Evolutionary conservation across 2,797 vertebrate species (phyloP).

Genomic region (Psittacula echo): DNA sequence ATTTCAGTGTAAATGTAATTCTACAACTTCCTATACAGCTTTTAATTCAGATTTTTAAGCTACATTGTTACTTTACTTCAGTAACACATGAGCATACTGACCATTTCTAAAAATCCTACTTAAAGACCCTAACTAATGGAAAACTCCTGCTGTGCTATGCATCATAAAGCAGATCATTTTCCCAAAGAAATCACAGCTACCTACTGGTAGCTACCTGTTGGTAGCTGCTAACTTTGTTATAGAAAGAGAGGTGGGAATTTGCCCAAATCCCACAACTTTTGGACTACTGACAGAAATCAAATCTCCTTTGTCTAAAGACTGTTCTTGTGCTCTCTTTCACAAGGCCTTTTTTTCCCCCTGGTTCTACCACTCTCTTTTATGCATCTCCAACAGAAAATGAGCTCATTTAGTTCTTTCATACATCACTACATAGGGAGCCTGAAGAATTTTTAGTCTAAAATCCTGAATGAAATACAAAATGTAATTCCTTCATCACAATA

Average conservation of each 20-base stretch:
- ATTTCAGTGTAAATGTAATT: not conserved
- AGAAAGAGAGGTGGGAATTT: not conserved
- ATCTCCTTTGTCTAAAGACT: not conserved
- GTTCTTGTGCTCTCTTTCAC: not conserved
- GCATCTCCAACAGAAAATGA: not conserved
- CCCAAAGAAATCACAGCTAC: not conserved
- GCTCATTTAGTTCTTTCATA: not conserved
- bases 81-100: not conserved
- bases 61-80: not conserved
- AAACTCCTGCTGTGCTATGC: not conserved
- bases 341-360: not conserved
- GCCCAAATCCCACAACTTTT: not conserved
- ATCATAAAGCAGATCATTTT: slow-evolving; percentile 17
- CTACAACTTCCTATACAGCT: not conserved
- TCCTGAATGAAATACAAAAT: not conserved
- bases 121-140: slow-evolving; percentile 1
- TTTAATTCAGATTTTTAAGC: not conserved
- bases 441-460: not conserved
- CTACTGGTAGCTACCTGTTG: not conserved
- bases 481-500: not conserved
- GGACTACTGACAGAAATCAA: not conserved
- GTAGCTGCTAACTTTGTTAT: not conserved
- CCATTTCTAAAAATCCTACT: not conserved
- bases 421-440: not conserved
- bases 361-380: not conserved